A percentile compares a stretch with the other conserved stretches of the same genome.
Evolutionary conservation across 2,888 invertebrate genomes (phyloP).

Genomic region (Limenitis arthemis): DNA sequence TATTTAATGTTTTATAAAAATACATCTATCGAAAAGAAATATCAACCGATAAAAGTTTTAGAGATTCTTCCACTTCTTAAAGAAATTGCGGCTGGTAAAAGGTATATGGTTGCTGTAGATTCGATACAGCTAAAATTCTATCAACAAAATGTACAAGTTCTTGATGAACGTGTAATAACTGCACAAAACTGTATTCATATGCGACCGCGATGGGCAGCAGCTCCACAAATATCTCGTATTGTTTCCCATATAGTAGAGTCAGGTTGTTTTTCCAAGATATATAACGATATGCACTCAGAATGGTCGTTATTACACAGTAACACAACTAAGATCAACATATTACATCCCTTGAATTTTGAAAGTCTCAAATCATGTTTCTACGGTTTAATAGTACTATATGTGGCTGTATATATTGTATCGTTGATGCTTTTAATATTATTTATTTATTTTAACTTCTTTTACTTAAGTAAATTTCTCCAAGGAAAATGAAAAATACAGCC

Average conservation of each 20-base stretch:
- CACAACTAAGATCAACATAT: slow-evolving; percentile 1
- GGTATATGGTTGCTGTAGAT: slow-evolving; percentile 36
- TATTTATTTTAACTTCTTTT: no score
- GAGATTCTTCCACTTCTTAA: slow-evolving; percentile 28
- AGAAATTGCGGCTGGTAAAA: slow-evolving; percentile 35
- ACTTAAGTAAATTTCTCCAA: no score
- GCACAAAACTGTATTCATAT: slow-evolving; percentile 34
- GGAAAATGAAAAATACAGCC: no score
- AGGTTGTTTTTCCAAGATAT: slow-evolving; percentile 28
- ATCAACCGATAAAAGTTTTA: slow-evolving; percentile 22
- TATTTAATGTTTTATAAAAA: slow-evolving; percentile 32
- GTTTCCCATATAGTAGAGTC: slow-evolving; percentile 33
- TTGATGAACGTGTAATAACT: slow-evolving; percentile 31
- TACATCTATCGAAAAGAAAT: slow-evolving; percentile 31
- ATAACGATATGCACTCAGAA: neutral
- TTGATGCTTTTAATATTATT: no score
- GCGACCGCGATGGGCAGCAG: slow-evolving; percentile 46
- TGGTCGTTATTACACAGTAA: slow-evolving; percentile 2
- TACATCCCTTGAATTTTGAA: slow-evolving; percentile 30
- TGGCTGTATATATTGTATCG: no score
- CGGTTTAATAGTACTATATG: no score
- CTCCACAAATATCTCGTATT: slow-evolving; percentile 28
- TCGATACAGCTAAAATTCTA: slow-evolving; percentile 22
- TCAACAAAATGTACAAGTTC: slow-evolving; percentile 32
- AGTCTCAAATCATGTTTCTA: slow-evolving; percentile 39